These are phyloP conservation scores for Aythya baeri DNA, from an alignment of 2,113 vertebrate species.

Conservation along the genomic window DNA sequence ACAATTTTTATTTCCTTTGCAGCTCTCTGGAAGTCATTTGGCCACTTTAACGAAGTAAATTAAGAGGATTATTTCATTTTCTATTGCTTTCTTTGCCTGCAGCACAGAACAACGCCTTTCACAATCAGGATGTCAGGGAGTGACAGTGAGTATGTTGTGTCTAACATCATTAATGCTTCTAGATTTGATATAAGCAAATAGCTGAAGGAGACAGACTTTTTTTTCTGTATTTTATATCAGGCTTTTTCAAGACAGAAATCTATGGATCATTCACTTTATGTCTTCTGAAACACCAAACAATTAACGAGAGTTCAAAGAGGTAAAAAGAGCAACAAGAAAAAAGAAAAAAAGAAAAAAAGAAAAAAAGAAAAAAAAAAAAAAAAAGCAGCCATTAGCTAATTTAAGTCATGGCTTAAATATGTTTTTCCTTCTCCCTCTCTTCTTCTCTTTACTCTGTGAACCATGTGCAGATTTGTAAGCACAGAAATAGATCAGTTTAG, in stretches of 20 bases:
- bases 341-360: not conserved
- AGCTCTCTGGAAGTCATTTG: not conserved
- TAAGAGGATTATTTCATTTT: not conserved
- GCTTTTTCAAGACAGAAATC: not conserved
- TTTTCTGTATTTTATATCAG: not conserved
- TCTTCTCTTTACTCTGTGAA: not conserved
- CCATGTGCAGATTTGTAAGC: not conserved
- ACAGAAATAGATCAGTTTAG: not conserved
- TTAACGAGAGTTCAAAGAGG: not conserved
- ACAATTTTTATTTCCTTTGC: not conserved
- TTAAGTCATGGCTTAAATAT: not conserved
- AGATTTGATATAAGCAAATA: not conserved
- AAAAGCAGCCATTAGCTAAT: not conserved
- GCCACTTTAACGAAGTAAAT: not conserved
- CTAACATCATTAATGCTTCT: not conserved
- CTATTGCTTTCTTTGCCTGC: not conserved
- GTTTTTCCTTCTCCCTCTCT: not conserved
- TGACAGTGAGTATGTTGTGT: not conserved
- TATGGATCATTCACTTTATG: not conserved
- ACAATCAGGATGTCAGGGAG: not conserved
- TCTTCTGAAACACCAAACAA: not conserved
- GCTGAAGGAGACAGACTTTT: not conserved
- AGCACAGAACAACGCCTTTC: not conserved
- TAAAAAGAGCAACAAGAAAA: not conserved
- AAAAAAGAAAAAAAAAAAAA: not conserved